Base-by-base conservation (phyloP, 2,888 invertebrate species). In the Nipponacmea schrenckii region DNA sequence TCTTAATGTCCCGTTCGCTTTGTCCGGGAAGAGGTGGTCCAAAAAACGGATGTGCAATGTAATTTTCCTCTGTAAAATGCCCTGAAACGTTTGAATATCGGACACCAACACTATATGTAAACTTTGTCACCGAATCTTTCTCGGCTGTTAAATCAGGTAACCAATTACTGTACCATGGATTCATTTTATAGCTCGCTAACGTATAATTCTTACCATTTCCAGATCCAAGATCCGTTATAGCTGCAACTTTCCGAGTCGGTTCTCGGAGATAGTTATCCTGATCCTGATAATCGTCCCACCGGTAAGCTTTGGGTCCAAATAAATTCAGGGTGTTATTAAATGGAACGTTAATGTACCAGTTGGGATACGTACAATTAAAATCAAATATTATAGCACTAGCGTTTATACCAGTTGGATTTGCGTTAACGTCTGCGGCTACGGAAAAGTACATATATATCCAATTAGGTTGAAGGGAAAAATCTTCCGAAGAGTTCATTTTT, bases 361-460 rank as follows among this genome's bases (percentile, higher is more conserved):
- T 95, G 0, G 96, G 94, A 85, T 96, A 98, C 0, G 96, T 95
- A 90, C 93, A 94, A 84, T 98, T 96, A 0, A 96, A 95, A 0
- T 97, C 92, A 87, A 97, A 98, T 88, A 97, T 97, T 76, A 97
- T 92, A 0, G 96, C 94, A 89, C 96, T 96, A 70, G 96, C 87
- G 77, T 89, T 88, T 67, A 88, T 97, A 74, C 96, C 94, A 81
- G 93, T 93, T 0, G 94, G 94, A 90, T 97, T 97, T 0, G 97
- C 92, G 0, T 97, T 94, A 0, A 98, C 94, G 87, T 98, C 98
- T 0, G 98, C 97, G 0, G 96, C 94, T 0, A 96, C 94, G 0
- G 97, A 97, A 39, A 97, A 90, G 87, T 97, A 96, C 86, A 96
- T 96, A 86, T 98, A 98, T 95, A 97, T 95, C 94, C 98, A 96